Evolutionary conservation across 2,113 vertebrate genomes (phyloP).

Genomic region (Oreochromis aureus): DNA sequence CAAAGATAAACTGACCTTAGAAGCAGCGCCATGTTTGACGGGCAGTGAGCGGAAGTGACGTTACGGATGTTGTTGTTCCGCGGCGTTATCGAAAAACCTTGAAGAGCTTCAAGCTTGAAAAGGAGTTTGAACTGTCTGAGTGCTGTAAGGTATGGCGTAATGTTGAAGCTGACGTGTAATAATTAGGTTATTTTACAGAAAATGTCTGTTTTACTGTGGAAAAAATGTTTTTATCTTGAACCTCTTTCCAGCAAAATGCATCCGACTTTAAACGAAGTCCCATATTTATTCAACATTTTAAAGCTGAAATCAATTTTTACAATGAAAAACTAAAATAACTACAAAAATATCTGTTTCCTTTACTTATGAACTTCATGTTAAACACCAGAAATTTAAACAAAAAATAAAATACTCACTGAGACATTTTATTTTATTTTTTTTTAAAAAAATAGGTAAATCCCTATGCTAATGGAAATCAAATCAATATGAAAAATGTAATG

Average conservation of each 20-base stretch:
- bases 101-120: neutral
- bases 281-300: neutral
- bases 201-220: neutral
- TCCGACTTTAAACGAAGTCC: neutral
- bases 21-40: constrained; percentile 67
- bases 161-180: neutral
- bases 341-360: too few relatives aligned
- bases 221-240: neutral
- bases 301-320: neutral
- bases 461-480: neutral
- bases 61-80: constrained; percentile 3
- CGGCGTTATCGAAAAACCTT: neutral
- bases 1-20: constrained; percentile 60
- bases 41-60: constrained; percentile 57
- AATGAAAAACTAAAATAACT: neutral
- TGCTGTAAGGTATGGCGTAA: neutral
- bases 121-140: neutral
- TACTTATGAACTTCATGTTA: neutral
- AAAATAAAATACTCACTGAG: neutral
- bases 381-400: neutral
- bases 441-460: neutral
- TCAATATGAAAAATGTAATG: neutral
- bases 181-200: neutral
- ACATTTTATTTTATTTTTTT: neutral
- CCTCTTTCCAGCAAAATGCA: neutral